Conservation (phyloP, 2,113 vertebrate species). For the Eira barbara region DNA sequence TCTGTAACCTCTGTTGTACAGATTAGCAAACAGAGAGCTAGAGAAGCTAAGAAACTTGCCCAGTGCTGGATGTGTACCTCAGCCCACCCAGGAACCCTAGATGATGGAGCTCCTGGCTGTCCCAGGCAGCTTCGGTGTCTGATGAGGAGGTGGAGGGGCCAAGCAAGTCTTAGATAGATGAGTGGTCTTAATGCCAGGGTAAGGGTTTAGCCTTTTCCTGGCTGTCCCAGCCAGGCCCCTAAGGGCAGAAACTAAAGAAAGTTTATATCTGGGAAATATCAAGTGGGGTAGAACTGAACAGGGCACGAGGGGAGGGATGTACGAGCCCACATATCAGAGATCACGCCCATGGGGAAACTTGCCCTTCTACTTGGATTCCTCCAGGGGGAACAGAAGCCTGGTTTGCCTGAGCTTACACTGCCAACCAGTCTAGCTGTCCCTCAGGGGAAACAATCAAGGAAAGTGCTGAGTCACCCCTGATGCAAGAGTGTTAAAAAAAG, state of each 20-base stretch:
- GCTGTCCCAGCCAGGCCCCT: background rate
- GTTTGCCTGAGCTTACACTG: background rate
- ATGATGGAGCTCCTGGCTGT: background rate
- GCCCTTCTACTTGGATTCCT: background rate
- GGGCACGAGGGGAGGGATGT: background rate
- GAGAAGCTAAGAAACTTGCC: background rate
- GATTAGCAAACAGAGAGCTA: background rate
- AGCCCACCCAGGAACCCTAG: background rate
- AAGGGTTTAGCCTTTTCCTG: background rate
- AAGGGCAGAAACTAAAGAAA: background rate
- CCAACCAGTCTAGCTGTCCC: background rate
- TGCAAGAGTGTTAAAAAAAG: background rate
- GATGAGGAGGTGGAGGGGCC: background rate
- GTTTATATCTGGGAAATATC: background rate
- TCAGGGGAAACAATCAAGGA: background rate
- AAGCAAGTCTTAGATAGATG: background rate
- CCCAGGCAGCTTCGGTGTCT: background rate
- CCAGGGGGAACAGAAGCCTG: background rate
- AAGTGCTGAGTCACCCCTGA: background rate
- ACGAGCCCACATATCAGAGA: background rate
- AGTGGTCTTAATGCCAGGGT: background rate
- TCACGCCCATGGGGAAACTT: background rate
- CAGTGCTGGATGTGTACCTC: background rate
- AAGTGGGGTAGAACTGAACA: background rate
- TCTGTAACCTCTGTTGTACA: background rate